Base-by-base conservation (phyloP, 2,113 vertebrate species). In the Alethe castanea region DNA sequence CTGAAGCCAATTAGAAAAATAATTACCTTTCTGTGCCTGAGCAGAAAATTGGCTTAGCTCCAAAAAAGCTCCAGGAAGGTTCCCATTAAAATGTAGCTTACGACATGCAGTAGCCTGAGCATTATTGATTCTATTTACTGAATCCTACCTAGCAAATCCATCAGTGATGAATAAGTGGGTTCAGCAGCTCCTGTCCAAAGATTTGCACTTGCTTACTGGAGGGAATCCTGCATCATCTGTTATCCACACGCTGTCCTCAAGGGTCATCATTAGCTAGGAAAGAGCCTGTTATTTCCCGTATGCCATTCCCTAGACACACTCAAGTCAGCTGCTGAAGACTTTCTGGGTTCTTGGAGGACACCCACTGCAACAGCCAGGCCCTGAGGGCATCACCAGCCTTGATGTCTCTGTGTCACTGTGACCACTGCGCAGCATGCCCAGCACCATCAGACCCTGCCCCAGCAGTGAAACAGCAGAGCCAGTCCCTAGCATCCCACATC, bases 141-240 rank as follows among this genome's bases (percentile, higher is more conserved):
- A 84, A 28, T 70, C 45, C 26, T 73, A 38, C 38, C 28, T 53
- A 50, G 42, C 40, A 88, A 88, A 88, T 52, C 47, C 25, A 81
- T 44, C 70, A 36, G n/a, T 31, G 47, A 77, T 77, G 57, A 92
- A 85, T 70, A 78, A 86, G 24, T 48, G 60, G 15, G 42, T 74
- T 80, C 81, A 96, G 81, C 57, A 93, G 48, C 73, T 94, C 61
- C 64, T 87, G 78, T 77, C 50, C 61, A 84, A 95, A 88, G 78
- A 78, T 88, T 90, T 92, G 78, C 47, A 45, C 81, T 89, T 92
- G 72, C 72, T 91, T 88, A 61, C 79, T 79, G 81, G 69, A 93
- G 45, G n/a, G 69, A 80, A 86, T 72, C 38, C 47, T 38, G 54
- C 76, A 83, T 81, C 69, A 90, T 71, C 69, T 86, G 74, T 78